Percentiles rank a stretch among this genome's conserved stretches.
These are phyloP conservation scores for Eurypyga helias DNA, from an alignment of 2,113 vertebrate species.

Conservation along the genomic window DNA sequence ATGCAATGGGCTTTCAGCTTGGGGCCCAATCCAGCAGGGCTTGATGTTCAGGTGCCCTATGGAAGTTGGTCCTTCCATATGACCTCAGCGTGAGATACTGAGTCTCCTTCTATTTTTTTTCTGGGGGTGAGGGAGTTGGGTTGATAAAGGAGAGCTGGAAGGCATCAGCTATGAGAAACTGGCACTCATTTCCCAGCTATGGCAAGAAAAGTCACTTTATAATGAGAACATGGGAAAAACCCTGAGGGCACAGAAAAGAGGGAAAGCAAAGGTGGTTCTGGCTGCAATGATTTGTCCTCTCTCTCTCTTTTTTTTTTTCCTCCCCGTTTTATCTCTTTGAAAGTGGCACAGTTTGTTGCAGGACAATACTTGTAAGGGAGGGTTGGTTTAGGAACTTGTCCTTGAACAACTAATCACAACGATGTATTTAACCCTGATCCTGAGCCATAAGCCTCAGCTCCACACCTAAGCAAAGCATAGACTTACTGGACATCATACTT, in stretches of 20 bases:
- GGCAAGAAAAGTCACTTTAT: neutral
- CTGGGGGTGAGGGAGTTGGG: fast-evolving
- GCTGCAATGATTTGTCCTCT: neutral
- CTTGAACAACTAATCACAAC: neutral
- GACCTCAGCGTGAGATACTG: neutral
- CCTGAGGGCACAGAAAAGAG: neutral
- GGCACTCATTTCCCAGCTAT: neutral
- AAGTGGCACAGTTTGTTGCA: neutral
- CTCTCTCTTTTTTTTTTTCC: neutral
- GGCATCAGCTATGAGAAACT: neutral
- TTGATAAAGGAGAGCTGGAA: neutral
- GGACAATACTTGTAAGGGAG: neutral
- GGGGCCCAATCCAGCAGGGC: fast-evolving
- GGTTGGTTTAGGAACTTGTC: neutral
- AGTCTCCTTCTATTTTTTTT: neutral
- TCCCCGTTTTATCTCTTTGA: neutral
- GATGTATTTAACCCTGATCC: neutral
- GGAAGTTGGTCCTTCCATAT: too few relatives aligned
- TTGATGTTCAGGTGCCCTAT: neutral
- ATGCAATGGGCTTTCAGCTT: neutral
- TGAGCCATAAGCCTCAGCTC: neutral
- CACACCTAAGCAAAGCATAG: neutral
- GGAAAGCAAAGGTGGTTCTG: neutral
- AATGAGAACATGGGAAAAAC: neutral
- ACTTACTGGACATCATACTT: fast-evolving